Base-by-base conservation (phyloP, 2,888 invertebrate genomes). In the Cabera pusaria region DNA sequence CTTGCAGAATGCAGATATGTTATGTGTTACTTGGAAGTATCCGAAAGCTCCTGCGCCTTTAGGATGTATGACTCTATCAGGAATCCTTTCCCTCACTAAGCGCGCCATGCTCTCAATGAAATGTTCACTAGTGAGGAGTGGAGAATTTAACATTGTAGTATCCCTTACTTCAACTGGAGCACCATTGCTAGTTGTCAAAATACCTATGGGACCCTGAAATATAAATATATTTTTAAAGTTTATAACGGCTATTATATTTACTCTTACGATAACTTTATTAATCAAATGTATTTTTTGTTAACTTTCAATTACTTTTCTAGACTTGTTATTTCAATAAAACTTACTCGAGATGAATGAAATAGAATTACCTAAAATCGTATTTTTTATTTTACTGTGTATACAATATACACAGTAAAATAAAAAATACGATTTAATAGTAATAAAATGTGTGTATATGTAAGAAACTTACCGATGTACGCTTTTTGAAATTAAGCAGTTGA, bases 51-150 rank as follows among this genome's bases (percentile, higher is more conserved):
- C 97, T 17, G 94, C 96, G 41, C 97, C 98, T 79, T 98, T 98
- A 0, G 98, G 97, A 71, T 97, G 97, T 1, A 97, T 97, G 0
- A 97, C 94, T 45, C 98, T 91, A 73, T 98, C 97, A 0, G 98
- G 97, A 54, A 98, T 97, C 34, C 97, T 91, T 76, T 98, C 98
- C 7, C 97, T 89, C 60, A 93, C 93, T 56, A 97, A 95, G 68
- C 96, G 94, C 0, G 94, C 90, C 45, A 95, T 75, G 60, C 94
- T 93, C 56, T 96, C 95, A 44, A 95, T 66, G 50, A 92, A 93
- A 27, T 92, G 92, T 49, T 92, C 91, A 76, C 98, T 98, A 72
- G 96, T 94, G 2, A 97, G 77, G 1, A 98, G 86, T 11, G 92
- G 86, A 0, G 93, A 91, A 0, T 98, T 98, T 1, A 93, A 93